phyloP scores from a whole-genome alignment of 2,888 invertebrate genomes.

The Philhelius pedissequus region DNA sequence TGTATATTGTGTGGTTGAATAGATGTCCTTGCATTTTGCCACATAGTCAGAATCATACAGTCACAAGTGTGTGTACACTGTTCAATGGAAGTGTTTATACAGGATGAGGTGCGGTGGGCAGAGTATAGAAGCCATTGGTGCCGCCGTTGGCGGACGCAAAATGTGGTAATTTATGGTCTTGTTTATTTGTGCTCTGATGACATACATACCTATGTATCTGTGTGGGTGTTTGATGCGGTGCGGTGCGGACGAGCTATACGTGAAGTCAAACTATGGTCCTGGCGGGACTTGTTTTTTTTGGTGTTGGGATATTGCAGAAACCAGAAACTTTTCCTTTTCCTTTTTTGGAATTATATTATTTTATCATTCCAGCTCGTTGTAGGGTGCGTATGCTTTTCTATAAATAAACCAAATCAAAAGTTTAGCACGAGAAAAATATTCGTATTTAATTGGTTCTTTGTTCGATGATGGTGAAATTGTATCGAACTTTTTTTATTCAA shows the following conservation, averaged over 20 bases:
- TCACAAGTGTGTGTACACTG: not conserved
- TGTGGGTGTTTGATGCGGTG: too few species aligned
- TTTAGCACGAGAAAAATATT: conserved; percentile 25
- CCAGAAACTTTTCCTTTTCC: too few species aligned
- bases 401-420: conserved; percentile 15
- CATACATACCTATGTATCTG: conserved; percentile 56
- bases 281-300: not conserved
- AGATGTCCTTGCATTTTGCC: conserved; percentile 58
- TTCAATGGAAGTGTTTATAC: conserved; percentile 29
- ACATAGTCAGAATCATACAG: not conserved
- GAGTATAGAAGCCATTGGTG: conserved; percentile 27
- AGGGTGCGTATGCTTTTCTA: not conserved
- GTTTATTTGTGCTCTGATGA: conserved; percentile 63
- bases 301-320: not conserved
- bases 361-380: not conserved
- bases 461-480: not conserved
- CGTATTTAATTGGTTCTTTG: conserved; percentile 49
- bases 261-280: not conserved
- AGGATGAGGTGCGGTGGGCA: conserved; percentile 44
- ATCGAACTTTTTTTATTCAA: not conserved
- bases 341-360: conserved; percentile 10
- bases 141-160: conserved; percentile 57
- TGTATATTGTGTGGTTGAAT: conserved; percentile 29
- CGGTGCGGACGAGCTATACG: not conserved
- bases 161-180: conserved; percentile 67